Evolutionary conservation across 2,888 invertebrate genomes (phyloP).

Genomic region (Apotomis betuletana): DNA sequence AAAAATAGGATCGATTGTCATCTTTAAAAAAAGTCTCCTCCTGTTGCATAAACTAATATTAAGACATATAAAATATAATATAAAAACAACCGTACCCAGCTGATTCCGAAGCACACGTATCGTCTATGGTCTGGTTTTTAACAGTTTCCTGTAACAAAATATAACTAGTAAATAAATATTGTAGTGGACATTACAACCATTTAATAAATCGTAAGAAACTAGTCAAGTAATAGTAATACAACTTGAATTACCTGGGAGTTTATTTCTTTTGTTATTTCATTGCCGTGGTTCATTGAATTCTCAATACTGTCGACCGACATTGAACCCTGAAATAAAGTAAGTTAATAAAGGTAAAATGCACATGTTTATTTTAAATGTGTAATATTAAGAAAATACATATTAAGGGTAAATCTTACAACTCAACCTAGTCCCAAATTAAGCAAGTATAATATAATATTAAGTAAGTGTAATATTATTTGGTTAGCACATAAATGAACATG

Average conservation of each 20-base stretch:
- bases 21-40: background rate
- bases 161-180: background rate
- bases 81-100: slow-evolving; percentile 60
- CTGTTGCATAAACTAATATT: background rate
- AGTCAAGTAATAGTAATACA: slow-evolving; percentile 23
- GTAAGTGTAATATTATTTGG: no score
- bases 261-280: slow-evolving; percentile 54
- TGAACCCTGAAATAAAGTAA: slow-evolving; percentile 63
- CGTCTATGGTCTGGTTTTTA: slow-evolving; percentile 60
- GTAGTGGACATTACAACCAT: no score
- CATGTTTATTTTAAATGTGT: no score
- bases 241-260: slow-evolving; percentile 48
- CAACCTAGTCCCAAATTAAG: no score
- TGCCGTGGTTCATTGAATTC: slow-evolving; percentile 64
- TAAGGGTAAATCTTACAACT: no score
- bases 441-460: no score
- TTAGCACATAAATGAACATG: no score
- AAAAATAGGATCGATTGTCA: no score
- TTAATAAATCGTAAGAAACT: background rate
- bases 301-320: slow-evolving; percentile 74
- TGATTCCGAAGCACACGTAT: slow-evolving; percentile 71
- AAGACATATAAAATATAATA: background rate
- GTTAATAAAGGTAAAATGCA: background rate
- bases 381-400: no score
- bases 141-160: slow-evolving; percentile 50